Percentiles rank a stretch among this genome's conserved stretches.
phyloP scores from a whole-genome alignment of 2,888 invertebrate species.

The Spilosoma lubricipeda region DNA sequence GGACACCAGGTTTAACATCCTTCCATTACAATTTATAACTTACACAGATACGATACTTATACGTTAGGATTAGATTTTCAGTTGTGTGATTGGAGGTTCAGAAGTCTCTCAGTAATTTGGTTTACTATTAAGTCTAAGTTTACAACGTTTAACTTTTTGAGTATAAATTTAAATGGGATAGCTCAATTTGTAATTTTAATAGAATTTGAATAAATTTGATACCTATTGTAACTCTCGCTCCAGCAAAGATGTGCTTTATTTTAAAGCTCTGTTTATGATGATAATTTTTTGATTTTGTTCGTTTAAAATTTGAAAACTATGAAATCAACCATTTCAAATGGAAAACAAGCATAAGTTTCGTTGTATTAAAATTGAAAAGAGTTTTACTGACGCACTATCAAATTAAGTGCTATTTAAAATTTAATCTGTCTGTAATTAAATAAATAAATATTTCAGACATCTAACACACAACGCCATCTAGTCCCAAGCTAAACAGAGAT shows the following conservation, averaged over 20 bases:
- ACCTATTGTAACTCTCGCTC: not conserved
- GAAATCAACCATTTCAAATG: not conserved
- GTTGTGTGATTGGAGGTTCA: not conserved
- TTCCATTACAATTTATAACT: not conserved
- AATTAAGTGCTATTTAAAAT: conserved; percentile 19
- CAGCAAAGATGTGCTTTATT: not conserved
- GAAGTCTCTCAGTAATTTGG: not conserved
- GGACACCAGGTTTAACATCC: too few species aligned
- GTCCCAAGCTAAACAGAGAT: too few species aligned
- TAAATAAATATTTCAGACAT: too few species aligned
- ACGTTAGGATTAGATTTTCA: too few species aligned
- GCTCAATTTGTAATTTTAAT: not conserved
- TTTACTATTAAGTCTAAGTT: not conserved
- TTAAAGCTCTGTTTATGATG: not conserved
- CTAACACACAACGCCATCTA: too few species aligned
- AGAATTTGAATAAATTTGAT: not conserved
- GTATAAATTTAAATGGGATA: not conserved
- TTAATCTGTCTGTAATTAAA: conserved; percentile 18
- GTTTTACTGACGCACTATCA: conserved; percentile 1
- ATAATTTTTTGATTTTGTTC: not conserved
- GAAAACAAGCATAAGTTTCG: not conserved
- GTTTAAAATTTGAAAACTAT: not conserved
- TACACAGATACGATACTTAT: too few species aligned
- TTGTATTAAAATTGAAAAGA: conserved; percentile 2
- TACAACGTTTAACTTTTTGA: not conserved